A percentile compares a stretch with the other conserved stretches of the same genome.
Conservation (phyloP, 2,797 vertebrate genomes). For the Thalassophryne amazonica region DNA sequence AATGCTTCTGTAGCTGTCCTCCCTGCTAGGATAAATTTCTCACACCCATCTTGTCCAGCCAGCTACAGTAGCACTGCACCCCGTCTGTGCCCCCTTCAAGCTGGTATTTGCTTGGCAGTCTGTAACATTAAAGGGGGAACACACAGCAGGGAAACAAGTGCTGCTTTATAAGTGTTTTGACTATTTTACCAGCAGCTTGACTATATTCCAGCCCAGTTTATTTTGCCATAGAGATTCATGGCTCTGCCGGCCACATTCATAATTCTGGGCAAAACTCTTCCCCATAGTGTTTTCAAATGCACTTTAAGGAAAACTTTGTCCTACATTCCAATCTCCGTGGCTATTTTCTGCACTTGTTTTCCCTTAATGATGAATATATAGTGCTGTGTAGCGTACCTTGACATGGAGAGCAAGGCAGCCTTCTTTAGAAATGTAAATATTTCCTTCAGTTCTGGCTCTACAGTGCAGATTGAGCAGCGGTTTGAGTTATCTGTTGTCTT, state of each 20-base stretch:
- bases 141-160: background rate
- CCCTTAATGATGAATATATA: constrained; percentile 28
- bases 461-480: constrained; percentile 15
- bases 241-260: constrained; percentile 17
- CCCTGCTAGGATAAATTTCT: constrained; percentile 20
- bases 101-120: constrained; percentile 10
- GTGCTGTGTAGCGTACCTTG: constrained; percentile 20
- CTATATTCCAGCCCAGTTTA: constrained; percentile 11
- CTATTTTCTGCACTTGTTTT: constrained; percentile 46
- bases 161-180: background rate
- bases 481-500: constrained; percentile 49
- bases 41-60: constrained; percentile 5
- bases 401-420: constrained; percentile 11
- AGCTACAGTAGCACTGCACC: constrained; percentile 14
- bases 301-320: constrained; percentile 62
- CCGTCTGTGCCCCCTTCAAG: background rate
- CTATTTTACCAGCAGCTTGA: background rate
- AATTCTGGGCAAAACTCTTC: constrained; percentile 11
- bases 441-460: constrained; percentile 19
- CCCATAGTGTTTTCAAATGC: constrained; percentile 46
- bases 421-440: constrained; percentile 45
- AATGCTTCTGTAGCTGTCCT: constrained; percentile 37
- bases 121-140: background rate
- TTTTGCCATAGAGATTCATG: background rate
- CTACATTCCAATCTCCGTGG: constrained; percentile 57